Conservation (phyloP, 2,888 invertebrate species). For the Drosophila koepferae region DNA sequence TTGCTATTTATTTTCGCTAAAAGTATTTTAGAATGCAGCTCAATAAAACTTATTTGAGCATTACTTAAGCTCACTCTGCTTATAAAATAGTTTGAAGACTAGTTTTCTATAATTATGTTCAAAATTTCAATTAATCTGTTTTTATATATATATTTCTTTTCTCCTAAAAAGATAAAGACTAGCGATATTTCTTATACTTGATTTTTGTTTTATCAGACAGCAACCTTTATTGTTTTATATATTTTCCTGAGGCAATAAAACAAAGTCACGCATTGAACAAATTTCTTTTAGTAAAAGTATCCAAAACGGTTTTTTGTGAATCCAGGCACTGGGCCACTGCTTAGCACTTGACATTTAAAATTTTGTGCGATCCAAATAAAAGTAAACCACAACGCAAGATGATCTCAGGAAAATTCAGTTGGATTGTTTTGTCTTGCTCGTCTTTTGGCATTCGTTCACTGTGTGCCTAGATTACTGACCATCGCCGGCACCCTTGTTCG, state of each 20-base stretch:
- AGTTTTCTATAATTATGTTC: too few species aligned
- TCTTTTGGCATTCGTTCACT: neutral
- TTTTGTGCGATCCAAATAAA: conserved; percentile 54
- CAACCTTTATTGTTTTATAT: neutral
- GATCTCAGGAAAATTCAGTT: conserved; percentile 20
- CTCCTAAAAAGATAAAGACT: neutral
- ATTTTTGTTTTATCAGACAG: neutral
- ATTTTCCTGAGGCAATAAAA: conserved; percentile 13
- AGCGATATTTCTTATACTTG: neutral
- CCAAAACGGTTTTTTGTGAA: conserved; percentile 22
- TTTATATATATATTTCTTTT: too few species aligned
- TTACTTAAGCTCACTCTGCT: too few species aligned
- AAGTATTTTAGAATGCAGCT: too few species aligned
- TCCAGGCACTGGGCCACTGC: neutral
- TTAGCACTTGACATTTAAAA: conserved; percentile 36
- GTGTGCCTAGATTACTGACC: conserved; percentile 41
- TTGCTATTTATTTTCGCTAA: too few species aligned
- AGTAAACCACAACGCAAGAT: conserved; percentile 21
- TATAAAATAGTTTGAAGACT: too few species aligned
- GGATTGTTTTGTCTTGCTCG: conserved; percentile 14
- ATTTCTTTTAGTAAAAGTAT: conserved; percentile 26
- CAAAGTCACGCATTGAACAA: conserved; percentile 28
- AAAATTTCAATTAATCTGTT: too few species aligned
- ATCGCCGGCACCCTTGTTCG: conserved; percentile 68
- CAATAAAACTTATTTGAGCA: too few species aligned